phyloP scores from a whole-genome alignment of 2,113 vertebrate species.

The Laterallus jamaicensis region DNA sequence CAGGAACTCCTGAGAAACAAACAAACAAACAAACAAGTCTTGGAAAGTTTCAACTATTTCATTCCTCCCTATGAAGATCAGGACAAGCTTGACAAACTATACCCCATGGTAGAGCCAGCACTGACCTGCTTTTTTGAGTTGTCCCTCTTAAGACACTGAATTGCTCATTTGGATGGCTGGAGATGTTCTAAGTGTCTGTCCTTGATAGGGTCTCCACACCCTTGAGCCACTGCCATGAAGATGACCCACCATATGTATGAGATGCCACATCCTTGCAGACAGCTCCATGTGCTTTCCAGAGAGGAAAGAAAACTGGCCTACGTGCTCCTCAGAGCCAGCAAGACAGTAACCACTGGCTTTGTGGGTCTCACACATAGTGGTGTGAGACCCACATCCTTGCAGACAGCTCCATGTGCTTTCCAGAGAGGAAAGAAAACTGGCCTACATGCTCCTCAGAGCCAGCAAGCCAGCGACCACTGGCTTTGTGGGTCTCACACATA shows the following conservation, averaged over 20 bases:
- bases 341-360: too few relatives aligned
- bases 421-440: background rate
- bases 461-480: background rate
- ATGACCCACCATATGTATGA: background rate
- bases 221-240: background rate
- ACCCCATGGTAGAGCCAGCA: background rate
- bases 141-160: background rate
- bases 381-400: background rate
- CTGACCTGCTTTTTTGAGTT: background rate
- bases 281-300: background rate
- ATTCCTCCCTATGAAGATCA: background rate
- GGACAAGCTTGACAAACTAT: background rate
- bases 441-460: background rate
- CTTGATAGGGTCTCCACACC: background rate
- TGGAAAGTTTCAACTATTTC: background rate
- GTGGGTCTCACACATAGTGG: too few relatives aligned
- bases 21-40: background rate
- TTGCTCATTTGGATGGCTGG: background rate
- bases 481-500: rapidly evolving
- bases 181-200: background rate
- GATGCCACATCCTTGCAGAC: background rate
- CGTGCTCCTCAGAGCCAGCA: background rate
- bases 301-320: background rate
- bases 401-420: background rate
- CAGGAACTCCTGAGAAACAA: background rate